phyloP scores from a whole-genome alignment of 2,888 invertebrate species.

The Noctuana brunneofusca region DNA sequence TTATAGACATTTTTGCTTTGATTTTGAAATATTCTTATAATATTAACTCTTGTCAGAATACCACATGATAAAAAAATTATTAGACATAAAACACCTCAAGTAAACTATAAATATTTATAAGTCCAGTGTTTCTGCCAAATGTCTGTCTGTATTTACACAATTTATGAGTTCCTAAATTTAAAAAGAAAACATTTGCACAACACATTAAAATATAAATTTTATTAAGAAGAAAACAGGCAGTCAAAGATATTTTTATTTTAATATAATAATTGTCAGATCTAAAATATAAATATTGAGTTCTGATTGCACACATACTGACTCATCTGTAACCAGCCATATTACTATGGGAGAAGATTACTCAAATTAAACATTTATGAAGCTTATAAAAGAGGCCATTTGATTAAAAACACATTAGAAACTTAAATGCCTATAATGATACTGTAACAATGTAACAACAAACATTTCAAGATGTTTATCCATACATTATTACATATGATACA shows the following conservation, averaged over 20 bases:
- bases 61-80: slow-evolving; percentile 3
- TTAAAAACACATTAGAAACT: slow-evolving; percentile 48
- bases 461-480: background rate
- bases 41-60: background rate
- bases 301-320: slow-evolving; percentile 58
- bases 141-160: background rate
- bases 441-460: slow-evolving; percentile 5
- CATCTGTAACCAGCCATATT: slow-evolving; percentile 35
- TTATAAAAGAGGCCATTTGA: slow-evolving; percentile 46
- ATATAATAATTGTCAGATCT: slow-evolving; percentile 50
- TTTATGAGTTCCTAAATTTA: background rate
- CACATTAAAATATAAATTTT: background rate
- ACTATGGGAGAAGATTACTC: slow-evolving; percentile 22
- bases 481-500: background rate
- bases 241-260: slow-evolving; percentile 4
- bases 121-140: background rate
- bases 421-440: slow-evolving; percentile 56
- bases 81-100: background rate
- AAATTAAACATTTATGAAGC: slow-evolving; percentile 39
- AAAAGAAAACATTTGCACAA: slow-evolving; percentile 1
- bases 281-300: slow-evolving; percentile 50
- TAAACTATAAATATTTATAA: background rate
- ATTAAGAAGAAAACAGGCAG: background rate
- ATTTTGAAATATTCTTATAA: background rate
- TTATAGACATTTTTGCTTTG: slow-evolving; percentile 15